Evolutionary conservation across 2,113 vertebrate genomes (phyloP).

Genomic region (Meriones unguiculatus): DNA sequence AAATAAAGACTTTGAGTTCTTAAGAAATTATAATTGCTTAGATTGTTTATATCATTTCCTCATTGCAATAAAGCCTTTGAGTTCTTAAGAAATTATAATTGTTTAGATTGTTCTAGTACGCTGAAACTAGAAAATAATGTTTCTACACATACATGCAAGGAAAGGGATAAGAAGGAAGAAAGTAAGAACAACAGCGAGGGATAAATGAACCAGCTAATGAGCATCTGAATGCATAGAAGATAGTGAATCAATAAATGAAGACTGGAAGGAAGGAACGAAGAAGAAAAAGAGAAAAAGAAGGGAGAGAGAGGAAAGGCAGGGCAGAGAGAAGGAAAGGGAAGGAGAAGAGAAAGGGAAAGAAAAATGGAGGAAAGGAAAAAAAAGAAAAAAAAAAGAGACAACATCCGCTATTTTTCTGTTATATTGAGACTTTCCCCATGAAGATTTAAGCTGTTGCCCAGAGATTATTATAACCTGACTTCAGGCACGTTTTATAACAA

Average conservation of each 20-base stretch:
- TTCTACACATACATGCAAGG: not conserved
- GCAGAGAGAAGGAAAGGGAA: fast-evolving
- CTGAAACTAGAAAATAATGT: not conserved
- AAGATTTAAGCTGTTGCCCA: constrained; percentile 25
- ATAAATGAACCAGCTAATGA: not conserved
- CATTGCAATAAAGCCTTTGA: not conserved
- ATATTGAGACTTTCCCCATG: not conserved
- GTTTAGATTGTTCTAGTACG: not conserved
- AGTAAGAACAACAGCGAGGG: not conserved
- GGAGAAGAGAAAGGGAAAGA: not conserved
- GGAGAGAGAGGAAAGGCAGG: not conserved
- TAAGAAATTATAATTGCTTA: constrained; percentile 20
- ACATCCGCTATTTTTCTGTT: constrained; percentile 30
- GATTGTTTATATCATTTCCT: not conserved
- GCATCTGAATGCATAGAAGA: not conserved
- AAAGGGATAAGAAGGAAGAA: not conserved
- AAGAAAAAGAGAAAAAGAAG: fast-evolving
- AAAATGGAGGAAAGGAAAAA: not conserved
- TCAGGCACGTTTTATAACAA: not conserved
- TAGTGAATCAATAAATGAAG: not conserved
- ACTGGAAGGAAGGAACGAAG: not conserved
- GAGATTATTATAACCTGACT: constrained; percentile 18
- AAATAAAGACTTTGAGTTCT: constrained; percentile 9
- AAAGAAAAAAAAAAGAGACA: not conserved
- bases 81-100: constrained; percentile 45